phyloP scores from a whole-genome alignment of 2,888 invertebrate genomes.

The Nomada fucata region DNA sequence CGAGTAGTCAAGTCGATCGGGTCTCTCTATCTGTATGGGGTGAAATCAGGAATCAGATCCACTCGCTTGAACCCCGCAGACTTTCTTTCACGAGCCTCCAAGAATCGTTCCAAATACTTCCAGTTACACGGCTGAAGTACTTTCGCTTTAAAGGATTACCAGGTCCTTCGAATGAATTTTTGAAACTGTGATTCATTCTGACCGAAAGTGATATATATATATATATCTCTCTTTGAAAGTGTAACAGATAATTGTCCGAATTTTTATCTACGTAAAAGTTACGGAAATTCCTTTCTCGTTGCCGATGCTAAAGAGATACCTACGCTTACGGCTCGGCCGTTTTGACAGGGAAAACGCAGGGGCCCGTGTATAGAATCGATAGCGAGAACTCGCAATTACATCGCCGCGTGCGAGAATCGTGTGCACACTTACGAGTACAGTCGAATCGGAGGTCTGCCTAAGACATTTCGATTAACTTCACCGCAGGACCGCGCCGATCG shows the following conservation, averaged over 20 bases:
- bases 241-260: too few relatives aligned
- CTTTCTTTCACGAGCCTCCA: not conserved
- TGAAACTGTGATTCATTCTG: too few relatives aligned
- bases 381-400: constrained; percentile 28
- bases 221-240: too few relatives aligned
- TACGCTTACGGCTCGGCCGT: not conserved
- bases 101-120: not conserved
- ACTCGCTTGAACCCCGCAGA: constrained; percentile 13
- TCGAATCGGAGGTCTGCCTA: constrained; percentile 75
- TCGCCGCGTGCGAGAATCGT: constrained; percentile 11
- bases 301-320: not conserved
- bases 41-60: constrained; percentile 27
- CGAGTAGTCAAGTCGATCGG: constrained; percentile 67
- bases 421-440: constrained; percentile 40
- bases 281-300: not conserved
- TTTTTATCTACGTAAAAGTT: not conserved
- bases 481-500: constrained; percentile 72
- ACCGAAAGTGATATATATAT: not conserved
- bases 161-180: too few relatives aligned
- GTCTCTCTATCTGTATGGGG: constrained; percentile 30
- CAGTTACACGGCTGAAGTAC: not conserved
- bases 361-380: not conserved
- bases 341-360: not conserved
- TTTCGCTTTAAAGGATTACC: too few relatives aligned
- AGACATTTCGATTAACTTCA: constrained; percentile 83